These are phyloP conservation scores for Polydrusus tereticollis DNA, from an alignment of 2,888 invertebrate species.

Conservation along the genomic window DNA sequence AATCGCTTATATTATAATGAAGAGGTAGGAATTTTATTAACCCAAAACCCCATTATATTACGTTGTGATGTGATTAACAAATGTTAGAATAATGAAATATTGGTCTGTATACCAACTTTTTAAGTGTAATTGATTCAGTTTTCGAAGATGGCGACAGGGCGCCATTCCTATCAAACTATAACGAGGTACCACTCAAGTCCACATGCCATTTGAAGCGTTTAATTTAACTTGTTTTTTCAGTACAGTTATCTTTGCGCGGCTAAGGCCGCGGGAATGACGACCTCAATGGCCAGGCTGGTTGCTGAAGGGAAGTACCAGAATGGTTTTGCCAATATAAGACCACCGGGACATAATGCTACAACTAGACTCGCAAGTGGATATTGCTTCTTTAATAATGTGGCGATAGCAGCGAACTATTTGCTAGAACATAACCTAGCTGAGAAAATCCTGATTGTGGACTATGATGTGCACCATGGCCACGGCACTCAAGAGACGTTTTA, in stretches of 20 bases:
- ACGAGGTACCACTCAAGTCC: no score
- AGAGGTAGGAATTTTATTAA: neutral
- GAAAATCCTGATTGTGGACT: constrained; percentile 90
- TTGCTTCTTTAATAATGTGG: constrained; percentile 95
- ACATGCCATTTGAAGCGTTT: no score
- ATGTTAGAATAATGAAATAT: no score
- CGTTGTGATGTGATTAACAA: no score
- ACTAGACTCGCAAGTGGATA: constrained; percentile 85
- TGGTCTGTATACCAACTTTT: no score
- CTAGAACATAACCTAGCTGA: constrained; percentile 72
- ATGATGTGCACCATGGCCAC: constrained; percentile 98
- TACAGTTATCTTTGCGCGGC: neutral
- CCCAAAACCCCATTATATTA: neutral
- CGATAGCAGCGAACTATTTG: constrained; percentile 85
- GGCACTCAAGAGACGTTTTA: constrained; percentile 93
- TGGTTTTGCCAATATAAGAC: constrained; percentile 88
- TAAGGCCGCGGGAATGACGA: constrained; percentile 29
- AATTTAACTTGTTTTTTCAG: no score
- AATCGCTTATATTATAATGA: constrained; percentile 37
- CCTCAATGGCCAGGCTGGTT: constrained; percentile 66
- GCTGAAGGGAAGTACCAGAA: constrained; percentile 78
- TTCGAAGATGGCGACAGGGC: no score
- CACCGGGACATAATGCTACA: constrained; percentile 97
- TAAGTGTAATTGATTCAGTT: no score
- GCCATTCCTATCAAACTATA: no score